Evolutionary conservation across 2,888 invertebrate genomes (phyloP).

Genomic region (Argyresthia albistria): DNA sequence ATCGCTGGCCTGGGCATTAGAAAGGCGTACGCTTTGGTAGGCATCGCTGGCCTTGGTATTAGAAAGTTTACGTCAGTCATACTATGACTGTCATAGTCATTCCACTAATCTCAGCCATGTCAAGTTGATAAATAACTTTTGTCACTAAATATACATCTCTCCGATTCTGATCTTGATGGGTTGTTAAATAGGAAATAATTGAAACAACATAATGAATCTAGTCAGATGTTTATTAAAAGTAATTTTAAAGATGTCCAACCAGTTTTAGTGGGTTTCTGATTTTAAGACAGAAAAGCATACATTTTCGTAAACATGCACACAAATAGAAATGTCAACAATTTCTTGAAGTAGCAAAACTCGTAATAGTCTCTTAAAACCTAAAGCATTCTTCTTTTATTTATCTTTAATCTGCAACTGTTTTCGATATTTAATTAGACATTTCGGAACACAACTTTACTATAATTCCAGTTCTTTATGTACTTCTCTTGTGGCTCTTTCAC

Average conservation of each 20-base stretch:
- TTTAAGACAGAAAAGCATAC: slow-evolving; percentile 43
- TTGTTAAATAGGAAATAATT: neutral
- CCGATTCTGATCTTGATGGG: neutral
- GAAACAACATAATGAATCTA: slow-evolving; percentile 22
- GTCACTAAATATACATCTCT: no score
- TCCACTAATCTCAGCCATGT: no score
- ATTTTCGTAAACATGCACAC: slow-evolving; percentile 19
- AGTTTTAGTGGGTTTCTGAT: slow-evolving; percentile 45
- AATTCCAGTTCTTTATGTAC: no score
- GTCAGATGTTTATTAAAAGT: slow-evolving; percentile 58
- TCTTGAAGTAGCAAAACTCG: neutral
- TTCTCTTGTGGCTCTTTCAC: no score
- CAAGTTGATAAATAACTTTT: no score
- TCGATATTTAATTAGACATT: neutral
- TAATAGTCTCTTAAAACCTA: slow-evolving; percentile 1
- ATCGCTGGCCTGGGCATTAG: no score
- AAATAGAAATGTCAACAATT: neutral
- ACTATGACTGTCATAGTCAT: no score
- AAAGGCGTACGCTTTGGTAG: no score
- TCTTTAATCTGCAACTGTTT: neutral
- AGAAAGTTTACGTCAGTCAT: no score
- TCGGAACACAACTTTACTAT: neutral
- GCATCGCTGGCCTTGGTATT: no score
- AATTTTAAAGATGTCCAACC: slow-evolving; percentile 38
- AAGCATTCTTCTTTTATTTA: neutral